A percentile compares a stretch with the other conserved stretches of the same genome.
Conservation (phyloP, 2,888 invertebrate species). For the Nomada ferruginata region DNA sequence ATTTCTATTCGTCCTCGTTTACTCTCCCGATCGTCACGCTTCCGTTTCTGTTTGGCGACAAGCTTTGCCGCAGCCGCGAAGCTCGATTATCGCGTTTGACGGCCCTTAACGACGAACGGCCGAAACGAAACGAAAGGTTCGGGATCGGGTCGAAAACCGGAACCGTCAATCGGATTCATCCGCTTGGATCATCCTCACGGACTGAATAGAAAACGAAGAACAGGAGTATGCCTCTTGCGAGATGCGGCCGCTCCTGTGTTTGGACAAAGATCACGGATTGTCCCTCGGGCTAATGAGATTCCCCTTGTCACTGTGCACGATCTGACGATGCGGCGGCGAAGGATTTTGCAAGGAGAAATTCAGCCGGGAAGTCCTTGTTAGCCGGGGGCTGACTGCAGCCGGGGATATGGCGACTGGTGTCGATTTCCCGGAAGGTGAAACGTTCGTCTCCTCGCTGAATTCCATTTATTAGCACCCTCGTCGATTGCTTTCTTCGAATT, state of each 20-base stretch:
- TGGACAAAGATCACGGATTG: slow-evolving; percentile 72
- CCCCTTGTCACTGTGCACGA: slow-evolving; percentile 68
- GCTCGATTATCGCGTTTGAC: slow-evolving; percentile 55
- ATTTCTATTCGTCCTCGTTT: background rate
- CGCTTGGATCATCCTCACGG: slow-evolving; percentile 61
- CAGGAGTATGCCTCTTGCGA: slow-evolving; percentile 48
- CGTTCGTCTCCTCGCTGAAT: slow-evolving; percentile 30
- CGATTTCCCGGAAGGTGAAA: slow-evolving; percentile 68
- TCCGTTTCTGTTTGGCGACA: slow-evolving; percentile 53
- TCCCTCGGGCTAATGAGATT: slow-evolving; percentile 69
- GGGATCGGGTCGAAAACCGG: slow-evolving; percentile 64
- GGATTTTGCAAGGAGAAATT: slow-evolving; percentile 66
- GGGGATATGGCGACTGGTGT: slow-evolving; percentile 56
- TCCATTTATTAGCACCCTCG: slow-evolving; percentile 42
- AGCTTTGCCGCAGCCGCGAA: slow-evolving; percentile 59
- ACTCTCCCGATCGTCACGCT: slow-evolving; percentile 38
- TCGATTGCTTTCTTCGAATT: slow-evolving; percentile 24
- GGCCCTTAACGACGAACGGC: slow-evolving; percentile 58
- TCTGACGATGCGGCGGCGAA: slow-evolving; percentile 59
- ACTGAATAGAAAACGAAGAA: slow-evolving; percentile 54
- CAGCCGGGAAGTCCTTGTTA: slow-evolving; percentile 68
- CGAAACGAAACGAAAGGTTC: slow-evolving; percentile 21
- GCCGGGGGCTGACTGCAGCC: slow-evolving; percentile 45
- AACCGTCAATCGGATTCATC: slow-evolving; percentile 71
- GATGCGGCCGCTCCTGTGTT: slow-evolving; percentile 61